Evolutionary conservation across 2,797 vertebrate species (phyloP).

Genomic region (Fratercula arctica): DNA sequence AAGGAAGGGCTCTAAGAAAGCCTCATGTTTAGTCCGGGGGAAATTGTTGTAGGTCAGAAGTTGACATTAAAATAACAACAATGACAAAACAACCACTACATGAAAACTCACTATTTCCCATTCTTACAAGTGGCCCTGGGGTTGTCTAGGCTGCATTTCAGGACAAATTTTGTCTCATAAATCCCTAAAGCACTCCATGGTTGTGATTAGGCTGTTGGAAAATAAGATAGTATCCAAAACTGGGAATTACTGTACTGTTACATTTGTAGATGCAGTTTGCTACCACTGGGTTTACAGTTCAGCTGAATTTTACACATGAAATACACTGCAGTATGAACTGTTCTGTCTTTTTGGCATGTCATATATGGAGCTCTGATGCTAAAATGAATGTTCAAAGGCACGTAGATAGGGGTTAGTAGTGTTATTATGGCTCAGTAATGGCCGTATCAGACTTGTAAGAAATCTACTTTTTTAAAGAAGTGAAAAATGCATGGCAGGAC

Average conservation of each 20-base stretch:
- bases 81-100: neutral
- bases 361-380: neutral
- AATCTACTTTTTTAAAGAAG: neutral
- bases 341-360: neutral
- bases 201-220: neutral
- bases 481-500: neutral
- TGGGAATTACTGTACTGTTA: neutral
- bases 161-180: neutral
- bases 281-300: too few species aligned
- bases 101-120: neutral
- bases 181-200: neutral
- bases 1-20: neutral
- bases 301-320: neutral
- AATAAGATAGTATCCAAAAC: too few species aligned
- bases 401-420: neutral
- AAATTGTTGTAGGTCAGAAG: neutral
- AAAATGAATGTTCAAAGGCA: neutral
- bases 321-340: too few species aligned
- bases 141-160: neutral
- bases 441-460: neutral
- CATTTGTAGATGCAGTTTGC: neutral
- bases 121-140: neutral
- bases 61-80: neutral
- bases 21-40: neutral
- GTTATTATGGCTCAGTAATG: neutral